Conservation (phyloP, 2,888 invertebrate genomes). For the Limnephilus rhombicus region DNA sequence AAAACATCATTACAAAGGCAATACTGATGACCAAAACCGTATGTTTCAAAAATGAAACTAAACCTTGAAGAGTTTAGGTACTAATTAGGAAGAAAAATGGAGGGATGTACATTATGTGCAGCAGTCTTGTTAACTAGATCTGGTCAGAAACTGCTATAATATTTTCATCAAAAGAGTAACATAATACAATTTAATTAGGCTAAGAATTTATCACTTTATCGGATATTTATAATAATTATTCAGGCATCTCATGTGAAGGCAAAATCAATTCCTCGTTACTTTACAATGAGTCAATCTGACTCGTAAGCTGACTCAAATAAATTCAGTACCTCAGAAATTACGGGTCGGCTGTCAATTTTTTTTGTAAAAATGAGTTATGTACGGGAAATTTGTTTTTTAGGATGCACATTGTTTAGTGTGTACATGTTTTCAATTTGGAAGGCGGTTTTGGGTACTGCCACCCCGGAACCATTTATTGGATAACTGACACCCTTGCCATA, state of each 20-base stretch:
- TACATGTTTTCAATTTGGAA: too few relatives aligned
- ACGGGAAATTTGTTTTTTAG: too few relatives aligned
- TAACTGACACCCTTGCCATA: too few relatives aligned
- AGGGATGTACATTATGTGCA: too few relatives aligned
- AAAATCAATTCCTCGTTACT: background rate
- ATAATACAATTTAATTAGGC: background rate
- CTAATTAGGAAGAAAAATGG: background rate
- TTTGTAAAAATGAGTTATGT: too few relatives aligned
- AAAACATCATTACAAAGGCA: background rate
- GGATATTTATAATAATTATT: background rate
- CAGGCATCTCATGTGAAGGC: background rate
- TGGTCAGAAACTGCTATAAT: background rate
- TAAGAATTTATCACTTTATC: background rate
- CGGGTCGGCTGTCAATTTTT: background rate
- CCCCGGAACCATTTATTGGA: too few relatives aligned
- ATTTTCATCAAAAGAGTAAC: background rate
- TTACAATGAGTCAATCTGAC: background rate
- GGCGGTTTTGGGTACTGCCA: too few relatives aligned
- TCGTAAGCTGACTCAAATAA: background rate
- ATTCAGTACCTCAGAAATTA: background rate
- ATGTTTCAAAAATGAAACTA: background rate
- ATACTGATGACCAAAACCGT: background rate
- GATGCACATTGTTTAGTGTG: too few relatives aligned
- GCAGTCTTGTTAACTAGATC: too few relatives aligned
- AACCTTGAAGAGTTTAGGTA: background rate